Evolutionary conservation across 2,113 vertebrate species (phyloP).

Genomic region (Aegotheles bennettii): DNA sequence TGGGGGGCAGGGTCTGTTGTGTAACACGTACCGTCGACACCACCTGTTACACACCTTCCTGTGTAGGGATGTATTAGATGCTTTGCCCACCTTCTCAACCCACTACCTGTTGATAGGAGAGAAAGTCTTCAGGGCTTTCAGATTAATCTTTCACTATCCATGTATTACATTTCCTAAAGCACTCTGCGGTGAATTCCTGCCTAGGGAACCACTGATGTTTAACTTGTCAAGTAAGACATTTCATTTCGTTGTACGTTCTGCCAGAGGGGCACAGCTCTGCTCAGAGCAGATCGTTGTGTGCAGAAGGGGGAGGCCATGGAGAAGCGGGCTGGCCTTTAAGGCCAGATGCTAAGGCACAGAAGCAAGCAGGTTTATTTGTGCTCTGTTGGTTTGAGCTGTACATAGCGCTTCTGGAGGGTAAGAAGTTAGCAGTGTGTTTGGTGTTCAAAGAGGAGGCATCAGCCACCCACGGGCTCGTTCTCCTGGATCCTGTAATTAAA

Average conservation of each 20-base stretch:
- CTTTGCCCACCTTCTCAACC: neutral
- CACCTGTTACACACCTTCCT: neutral
- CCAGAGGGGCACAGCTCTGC: neutral
- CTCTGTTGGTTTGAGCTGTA: neutral
- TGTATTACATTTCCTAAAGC: neutral
- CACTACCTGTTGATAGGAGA: neutral
- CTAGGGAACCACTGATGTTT: neutral
- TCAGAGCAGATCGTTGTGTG: neutral
- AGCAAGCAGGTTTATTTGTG: neutral
- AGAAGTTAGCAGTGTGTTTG: neutral
- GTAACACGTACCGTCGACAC: fast-evolving
- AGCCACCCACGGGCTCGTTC: neutral
- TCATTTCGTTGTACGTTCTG: neutral
- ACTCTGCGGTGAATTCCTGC: neutral
- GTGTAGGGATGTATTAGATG: neutral
- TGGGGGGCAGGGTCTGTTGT: neutral
- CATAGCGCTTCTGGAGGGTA: neutral
- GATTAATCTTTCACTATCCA: neutral
- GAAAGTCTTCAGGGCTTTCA: neutral
- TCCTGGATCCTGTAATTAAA: neutral
- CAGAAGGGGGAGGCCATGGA: neutral
- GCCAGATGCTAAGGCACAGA: neutral
- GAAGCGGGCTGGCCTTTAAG: neutral
- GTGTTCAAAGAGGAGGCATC: neutral
- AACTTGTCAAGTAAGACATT: neutral